Evolutionary conservation across 2,113 vertebrate species (phyloP), one percentile per base, ranked within the genome.

Genomic region (Tenrec ecaudatus): DNA sequence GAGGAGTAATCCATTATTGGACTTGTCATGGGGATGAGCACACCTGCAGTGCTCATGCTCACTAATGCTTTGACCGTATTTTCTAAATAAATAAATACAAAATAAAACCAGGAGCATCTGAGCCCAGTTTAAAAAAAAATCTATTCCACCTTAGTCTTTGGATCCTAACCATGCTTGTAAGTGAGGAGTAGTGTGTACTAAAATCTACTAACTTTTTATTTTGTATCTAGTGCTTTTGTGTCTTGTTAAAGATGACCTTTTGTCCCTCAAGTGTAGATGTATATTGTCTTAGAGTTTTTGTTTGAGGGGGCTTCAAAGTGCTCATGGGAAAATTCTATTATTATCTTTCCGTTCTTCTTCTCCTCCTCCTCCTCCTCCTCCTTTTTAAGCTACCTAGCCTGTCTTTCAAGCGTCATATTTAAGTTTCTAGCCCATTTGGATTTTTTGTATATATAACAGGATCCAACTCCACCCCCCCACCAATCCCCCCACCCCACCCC

Each of bases 361-460:
- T 40, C 14, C 12, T 58, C 19, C 19, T 12, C 16, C n/a, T n/a
- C n/a, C 58, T 60, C 15, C 4, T 12, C 16, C 4, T 20, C 19
- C 22, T 62, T 20, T 23, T 62, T 19, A 62, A 62, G 60, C 60
- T 23, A 20, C 60, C 17, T 62, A 20, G 19, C 17, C 17, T 62
- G 16, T 23, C 60, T 62, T 62, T 62, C 17, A 62, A 19, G 60
- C 12, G n/a, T 81, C 16, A 77, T 38, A 64, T 96, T 76, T 69
- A 47, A 25, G 9, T 77, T 66, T 92, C 36, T 82, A 68, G 31
- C 89, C 17, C 15, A 15, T 6, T 66, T 93, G 73, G 25, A 64
- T 93, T 83, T 84, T 78, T 62, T 92, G 89, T 66, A 23, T 81
- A n/a, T 53, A 23, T 33, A 11, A 92, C 66, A 83, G 36, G 36